A percentile compares a stretch with the other conserved stretches of the same genome.
phyloP scores from a whole-genome alignment of 1,140 invertebrate species.

The Pseudachorutes palmiensis region DNA sequence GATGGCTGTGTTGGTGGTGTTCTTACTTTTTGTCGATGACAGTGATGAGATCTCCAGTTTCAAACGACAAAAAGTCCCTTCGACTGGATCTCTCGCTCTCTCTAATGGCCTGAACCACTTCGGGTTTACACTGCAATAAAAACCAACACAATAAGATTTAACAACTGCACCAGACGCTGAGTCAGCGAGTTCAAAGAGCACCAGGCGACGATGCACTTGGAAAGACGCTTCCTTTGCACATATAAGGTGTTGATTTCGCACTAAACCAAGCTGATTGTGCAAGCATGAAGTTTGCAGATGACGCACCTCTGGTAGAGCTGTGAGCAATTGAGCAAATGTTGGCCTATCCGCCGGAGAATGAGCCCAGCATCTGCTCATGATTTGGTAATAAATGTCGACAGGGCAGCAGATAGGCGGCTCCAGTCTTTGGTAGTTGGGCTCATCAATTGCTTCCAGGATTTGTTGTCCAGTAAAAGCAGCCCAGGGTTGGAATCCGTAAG shows the following conservation, averaged over 20 bases:
- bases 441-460: constrained; percentile 91
- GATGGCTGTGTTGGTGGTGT: too few relatives aligned
- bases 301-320: constrained; percentile 63
- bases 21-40: constrained; percentile 86
- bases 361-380: constrained; percentile 94
- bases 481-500: constrained; percentile 94
- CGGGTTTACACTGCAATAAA: constrained; percentile 61
- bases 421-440: constrained; percentile 76
- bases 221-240: too few relatives aligned
- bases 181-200: too few relatives aligned
- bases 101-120: constrained; percentile 72
- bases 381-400: constrained; percentile 70
- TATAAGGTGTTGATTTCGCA: too few relatives aligned
- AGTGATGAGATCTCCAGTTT: constrained; percentile 81
- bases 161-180: too few relatives aligned
- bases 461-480: constrained; percentile 88
- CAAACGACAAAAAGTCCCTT: constrained; percentile 68
- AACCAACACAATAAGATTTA: constrained; percentile 10
- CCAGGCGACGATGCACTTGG: too few relatives aligned
- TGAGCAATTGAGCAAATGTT: constrained; percentile 77
- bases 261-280: too few relatives aligned
- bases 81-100: constrained; percentile 42
- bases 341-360: constrained; percentile 83
- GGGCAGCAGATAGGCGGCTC: constrained; percentile 93
- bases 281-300: too few relatives aligned